Evolutionary conservation across 2,797 vertebrate species (phyloP).

Genomic region (Knipowitschia caucasica): DNA sequence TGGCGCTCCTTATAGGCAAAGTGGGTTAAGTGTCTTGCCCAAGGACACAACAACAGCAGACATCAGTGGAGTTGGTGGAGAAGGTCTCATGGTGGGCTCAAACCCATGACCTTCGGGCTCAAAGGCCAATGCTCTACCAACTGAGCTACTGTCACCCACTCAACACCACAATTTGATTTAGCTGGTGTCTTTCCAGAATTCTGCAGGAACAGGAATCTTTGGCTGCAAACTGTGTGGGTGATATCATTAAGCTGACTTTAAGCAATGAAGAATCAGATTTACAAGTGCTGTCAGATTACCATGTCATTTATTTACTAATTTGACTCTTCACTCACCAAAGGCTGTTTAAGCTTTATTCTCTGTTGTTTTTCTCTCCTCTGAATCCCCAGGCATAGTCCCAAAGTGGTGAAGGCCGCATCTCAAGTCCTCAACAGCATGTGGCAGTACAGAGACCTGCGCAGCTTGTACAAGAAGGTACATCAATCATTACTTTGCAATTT

Average conservation of each 20-base stretch:
- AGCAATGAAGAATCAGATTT: not conserved
- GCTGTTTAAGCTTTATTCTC: slow-evolving; percentile 52
- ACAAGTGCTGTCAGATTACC: not conserved
- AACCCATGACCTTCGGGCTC: too few species aligned
- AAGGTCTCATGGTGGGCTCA: too few species aligned
- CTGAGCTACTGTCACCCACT: too few species aligned
- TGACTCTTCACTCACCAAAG: slow-evolving; percentile 2
- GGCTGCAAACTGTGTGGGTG: not conserved
- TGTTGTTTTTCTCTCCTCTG: slow-evolving; percentile 48
- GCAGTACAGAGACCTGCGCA: slow-evolving; percentile 98
- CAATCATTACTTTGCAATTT: not conserved
- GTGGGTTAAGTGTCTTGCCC: too few species aligned
- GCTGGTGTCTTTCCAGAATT: too few species aligned
- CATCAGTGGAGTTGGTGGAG: too few species aligned
- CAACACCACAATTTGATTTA: too few species aligned
- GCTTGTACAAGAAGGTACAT: slow-evolving; percentile 98
- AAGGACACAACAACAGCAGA: too few species aligned
- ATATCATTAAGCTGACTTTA: not conserved
- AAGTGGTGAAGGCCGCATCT: slow-evolving; percentile 98
- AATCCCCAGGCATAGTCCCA: slow-evolving; percentile 91
- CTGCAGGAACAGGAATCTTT: not conserved
- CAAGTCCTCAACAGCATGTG: slow-evolving; percentile 99
- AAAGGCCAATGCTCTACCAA: too few species aligned
- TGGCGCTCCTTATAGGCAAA: too few species aligned
- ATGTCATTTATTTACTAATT: not conserved